Evolutionary conservation across 53 echinoderm and acorn worm species (phyloP).

Genomic region (Actinopyga echinites): DNA sequence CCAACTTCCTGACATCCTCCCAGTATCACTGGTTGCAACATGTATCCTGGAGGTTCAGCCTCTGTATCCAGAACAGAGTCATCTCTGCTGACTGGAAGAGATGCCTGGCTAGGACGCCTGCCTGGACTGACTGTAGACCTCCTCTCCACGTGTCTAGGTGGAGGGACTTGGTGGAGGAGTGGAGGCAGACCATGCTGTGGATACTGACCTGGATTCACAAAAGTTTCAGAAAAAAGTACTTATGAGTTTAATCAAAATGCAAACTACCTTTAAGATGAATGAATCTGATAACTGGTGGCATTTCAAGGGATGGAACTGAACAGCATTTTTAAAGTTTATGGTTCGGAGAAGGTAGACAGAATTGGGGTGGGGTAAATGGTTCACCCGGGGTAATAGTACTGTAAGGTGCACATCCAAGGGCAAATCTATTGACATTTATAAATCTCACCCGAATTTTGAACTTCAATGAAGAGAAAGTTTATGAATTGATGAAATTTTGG

Average conservation of each 20-base stretch:
- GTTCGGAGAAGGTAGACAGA: neutral
- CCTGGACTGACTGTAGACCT: neutral
- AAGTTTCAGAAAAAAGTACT: neutral
- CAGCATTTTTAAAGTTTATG: neutral
- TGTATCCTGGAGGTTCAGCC: conserved; percentile 59
- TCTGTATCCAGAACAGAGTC: conserved; percentile 52
- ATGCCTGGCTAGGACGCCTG: neutral
- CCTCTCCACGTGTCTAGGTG: conserved; percentile 14
- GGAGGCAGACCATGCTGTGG: conserved; percentile 57
- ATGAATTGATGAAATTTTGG: no score
- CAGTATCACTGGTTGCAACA: conserved; percentile 66
- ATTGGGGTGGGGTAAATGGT: no score
- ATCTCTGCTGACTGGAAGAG: conserved; percentile 11
- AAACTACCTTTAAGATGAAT: neutral
- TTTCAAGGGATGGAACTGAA: neutral
- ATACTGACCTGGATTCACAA: conserved; percentile 54
- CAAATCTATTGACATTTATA: no score
- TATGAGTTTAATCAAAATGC: neutral
- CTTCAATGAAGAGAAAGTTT: no score
- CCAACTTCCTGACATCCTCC: conserved; percentile 96
- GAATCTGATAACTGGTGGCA: neutral
- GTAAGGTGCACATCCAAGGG: no score
- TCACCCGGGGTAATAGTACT: no score
- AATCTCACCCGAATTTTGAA: no score
- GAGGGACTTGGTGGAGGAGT: conserved; percentile 54